Percentiles rank a stretch among this genome's conserved stretches.
Conservation (phyloP, 2,888 invertebrate genomes). For the Enoplolaimus lenunculus region DNA sequence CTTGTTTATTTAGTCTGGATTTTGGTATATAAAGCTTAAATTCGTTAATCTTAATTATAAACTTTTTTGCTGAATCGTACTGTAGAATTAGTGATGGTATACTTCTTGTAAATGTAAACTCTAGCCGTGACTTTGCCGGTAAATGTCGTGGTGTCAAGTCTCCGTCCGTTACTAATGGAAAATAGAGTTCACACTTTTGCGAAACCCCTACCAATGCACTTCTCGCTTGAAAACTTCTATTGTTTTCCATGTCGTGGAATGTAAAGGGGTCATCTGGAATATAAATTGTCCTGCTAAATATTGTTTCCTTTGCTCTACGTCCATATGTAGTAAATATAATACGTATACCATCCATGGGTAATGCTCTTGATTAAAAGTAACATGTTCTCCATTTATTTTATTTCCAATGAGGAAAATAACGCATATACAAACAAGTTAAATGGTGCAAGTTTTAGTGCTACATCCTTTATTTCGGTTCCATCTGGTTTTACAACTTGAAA, state of each 20-base stretch:
- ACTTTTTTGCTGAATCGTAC: not conserved
- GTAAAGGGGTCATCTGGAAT: not conserved
- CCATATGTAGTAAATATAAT: not conserved
- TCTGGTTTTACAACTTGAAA: conserved; percentile 4
- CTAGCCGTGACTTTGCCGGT: not conserved
- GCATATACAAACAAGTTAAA: conserved; percentile 14
- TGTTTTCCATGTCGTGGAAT: not conserved
- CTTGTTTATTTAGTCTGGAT: not conserved
- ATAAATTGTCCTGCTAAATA: not conserved
- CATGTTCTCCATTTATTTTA: not conserved
- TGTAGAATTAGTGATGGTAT: not conserved
- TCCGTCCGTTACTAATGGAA: not conserved
- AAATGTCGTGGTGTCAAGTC: not conserved
- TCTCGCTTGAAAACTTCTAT: not conserved
- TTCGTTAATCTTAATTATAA: not conserved
- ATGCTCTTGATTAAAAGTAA: not conserved
- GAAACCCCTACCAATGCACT: not conserved
- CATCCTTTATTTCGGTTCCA: not conserved
- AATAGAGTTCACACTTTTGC: not conserved
- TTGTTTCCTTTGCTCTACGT: not conserved
- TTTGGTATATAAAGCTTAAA: not conserved
- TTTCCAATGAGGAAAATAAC: not conserved
- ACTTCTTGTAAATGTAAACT: not conserved
- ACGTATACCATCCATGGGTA: not conserved
- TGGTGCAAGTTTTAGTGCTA: not conserved